Evolutionary conservation across 2,113 vertebrate species (phyloP), one percentile per base, ranked within the genome.

Genomic region (Spheniscus mendiculus): DNA sequence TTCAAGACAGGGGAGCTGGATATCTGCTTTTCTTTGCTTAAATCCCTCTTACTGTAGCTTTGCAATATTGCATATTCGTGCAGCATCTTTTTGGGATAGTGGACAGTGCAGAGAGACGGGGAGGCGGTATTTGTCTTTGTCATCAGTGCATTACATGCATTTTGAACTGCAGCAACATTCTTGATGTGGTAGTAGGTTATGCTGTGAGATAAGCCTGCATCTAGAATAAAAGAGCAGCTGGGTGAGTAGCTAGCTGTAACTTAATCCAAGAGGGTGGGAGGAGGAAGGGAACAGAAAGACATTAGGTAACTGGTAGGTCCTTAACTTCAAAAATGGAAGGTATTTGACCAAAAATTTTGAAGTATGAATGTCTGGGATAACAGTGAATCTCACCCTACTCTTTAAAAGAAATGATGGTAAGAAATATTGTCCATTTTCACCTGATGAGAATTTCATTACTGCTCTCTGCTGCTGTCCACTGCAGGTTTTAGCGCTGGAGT

Each of bases 21-120:
- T 10, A 1, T 30, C 32, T 56, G 66, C 49, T 71, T 49, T 45
- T 59, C 59, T 53, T 32, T 0, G 3, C 53, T 47, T 30, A 2
- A 61, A n/a, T 36, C 20, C 25, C 10, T n/a, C 15, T 42, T 29
- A 6, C 13, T 22, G 44, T 8, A 12, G 42, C 50, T 92, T 26
- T 61, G 53, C 17, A 10, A 3, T 62, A 45, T 11, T 53, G 53
- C 53, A 2, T 40, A 2, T 36, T 6, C 0, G 0, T 8, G 36
- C 3, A 6, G 19, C 1, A 12, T 5, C 50, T 45, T 19, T 83
- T 34, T 26, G 59, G 67, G 26, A 2, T 3, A 2, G 19, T 1
- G 21, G 50, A 12, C 38, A 42, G n/a, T 20, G 49, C 22, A 1
- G 30, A 42, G 67, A 34, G 23, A 11, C 44, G 21, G 26, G 0